These are phyloP conservation scores for Chiloscyllium punctatum DNA, from an alignment of 2,797 vertebrate genomes.

Conservation along the genomic window DNA sequence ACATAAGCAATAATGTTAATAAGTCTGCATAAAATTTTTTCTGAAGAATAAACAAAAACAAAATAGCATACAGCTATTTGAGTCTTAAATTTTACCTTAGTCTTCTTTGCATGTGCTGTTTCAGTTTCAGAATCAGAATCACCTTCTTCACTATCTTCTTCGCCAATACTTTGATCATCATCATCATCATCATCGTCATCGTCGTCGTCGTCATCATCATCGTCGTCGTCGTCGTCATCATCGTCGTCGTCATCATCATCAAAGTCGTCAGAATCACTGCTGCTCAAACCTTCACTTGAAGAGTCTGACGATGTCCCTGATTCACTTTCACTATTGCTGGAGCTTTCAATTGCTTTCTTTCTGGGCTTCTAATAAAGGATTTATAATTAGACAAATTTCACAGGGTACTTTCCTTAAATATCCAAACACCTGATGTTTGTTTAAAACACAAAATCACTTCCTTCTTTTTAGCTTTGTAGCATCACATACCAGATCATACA, in stretches of 20 bases:
- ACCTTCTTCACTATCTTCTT: slow-evolving; percentile 74
- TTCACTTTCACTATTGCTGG: slow-evolving; percentile 81
- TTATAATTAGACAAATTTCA: background rate
- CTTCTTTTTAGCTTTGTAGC: too few species aligned
- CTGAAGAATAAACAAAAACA: background rate
- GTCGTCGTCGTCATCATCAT: slow-evolving; percentile 78
- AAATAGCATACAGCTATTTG: background rate
- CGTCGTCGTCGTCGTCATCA: slow-evolving; percentile 80
- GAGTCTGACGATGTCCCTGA: slow-evolving; percentile 80
- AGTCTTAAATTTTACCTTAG: slow-evolving; percentile 58
- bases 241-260: slow-evolving; percentile 77
- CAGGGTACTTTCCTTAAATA: background rate
- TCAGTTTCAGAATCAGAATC: slow-evolving; percentile 75
- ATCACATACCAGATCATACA: background rate
- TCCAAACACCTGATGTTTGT: background rate
- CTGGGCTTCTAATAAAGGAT: slow-evolving; percentile 61
- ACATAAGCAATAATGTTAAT: background rate
- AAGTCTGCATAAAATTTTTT: too few species aligned
- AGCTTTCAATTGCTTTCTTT: slow-evolving; percentile 72
- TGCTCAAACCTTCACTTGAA: slow-evolving; percentile 78
- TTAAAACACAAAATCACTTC: background rate
- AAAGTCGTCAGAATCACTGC: slow-evolving; percentile 80
- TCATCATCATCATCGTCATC: slow-evolving; percentile 64
- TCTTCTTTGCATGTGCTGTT: slow-evolving; percentile 62
- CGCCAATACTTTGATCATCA: slow-evolving; percentile 66